phyloP scores from a whole-genome alignment of 2,888 invertebrate species.

The Penaeus monodon region DNA sequence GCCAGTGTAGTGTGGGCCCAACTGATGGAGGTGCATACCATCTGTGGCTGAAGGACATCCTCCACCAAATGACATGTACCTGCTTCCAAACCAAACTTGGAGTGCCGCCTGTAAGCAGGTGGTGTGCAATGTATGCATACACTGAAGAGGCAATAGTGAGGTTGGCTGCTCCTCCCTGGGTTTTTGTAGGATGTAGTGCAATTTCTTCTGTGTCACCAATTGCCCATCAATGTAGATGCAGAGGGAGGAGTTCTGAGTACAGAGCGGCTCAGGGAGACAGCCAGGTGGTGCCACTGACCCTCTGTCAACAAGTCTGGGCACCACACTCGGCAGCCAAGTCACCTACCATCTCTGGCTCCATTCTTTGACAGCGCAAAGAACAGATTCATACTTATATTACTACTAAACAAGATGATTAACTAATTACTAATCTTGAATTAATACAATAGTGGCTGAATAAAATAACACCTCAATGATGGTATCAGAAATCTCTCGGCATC shows the following conservation, averaged over 20 bases:
- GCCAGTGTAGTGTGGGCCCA: conserved; percentile 97
- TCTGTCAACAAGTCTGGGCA: conserved; percentile 95
- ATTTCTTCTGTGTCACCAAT: conserved; percentile 91
- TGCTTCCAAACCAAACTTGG: conserved; percentile 94
- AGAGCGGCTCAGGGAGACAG: conserved; percentile 91
- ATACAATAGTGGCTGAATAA: too few species aligned
- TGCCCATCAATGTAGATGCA: conserved; percentile 93
- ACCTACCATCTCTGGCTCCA: conserved; percentile 85
- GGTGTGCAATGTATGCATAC: conserved; percentile 88
- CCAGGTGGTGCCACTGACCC: conserved; percentile 97
- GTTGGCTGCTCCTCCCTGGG: conserved; percentile 88
- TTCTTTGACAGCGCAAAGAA: conserved; percentile 55
- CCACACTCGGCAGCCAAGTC: conserved; percentile 92
- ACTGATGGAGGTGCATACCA: conserved; percentile 86
- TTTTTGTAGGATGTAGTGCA: conserved; percentile 95
- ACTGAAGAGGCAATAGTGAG: conserved; percentile 89
- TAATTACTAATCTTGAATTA: not conserved
- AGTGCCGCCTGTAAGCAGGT: conserved; percentile 92
- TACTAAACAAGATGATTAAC: not conserved
- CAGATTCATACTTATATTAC: not conserved
- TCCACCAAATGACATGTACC: conserved; percentile 93
- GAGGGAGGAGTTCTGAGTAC: conserved; percentile 94
- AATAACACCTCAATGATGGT: too few species aligned
- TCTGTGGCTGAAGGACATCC: conserved; percentile 87
- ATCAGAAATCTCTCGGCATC: too few species aligned